Conservation (phyloP, 2,888 invertebrate species). For the Aromia moschata region DNA sequence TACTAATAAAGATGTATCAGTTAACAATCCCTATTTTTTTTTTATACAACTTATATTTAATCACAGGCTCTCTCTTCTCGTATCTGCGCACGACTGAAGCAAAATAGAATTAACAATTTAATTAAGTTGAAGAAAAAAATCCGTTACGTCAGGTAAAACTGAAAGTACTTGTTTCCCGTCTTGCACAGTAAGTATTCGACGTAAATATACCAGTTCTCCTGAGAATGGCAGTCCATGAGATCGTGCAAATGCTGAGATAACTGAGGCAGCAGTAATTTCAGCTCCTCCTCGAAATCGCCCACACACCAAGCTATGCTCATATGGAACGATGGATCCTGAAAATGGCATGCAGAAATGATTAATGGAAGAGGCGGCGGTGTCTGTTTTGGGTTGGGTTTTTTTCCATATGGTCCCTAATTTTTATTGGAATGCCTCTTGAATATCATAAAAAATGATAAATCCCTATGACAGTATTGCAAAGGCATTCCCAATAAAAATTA, state of each 20-base stretch:
- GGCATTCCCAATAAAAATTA: no score
- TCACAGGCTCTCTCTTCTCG: no score
- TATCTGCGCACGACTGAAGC: no score
- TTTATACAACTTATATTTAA: no score
- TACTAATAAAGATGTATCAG: slow-evolving; percentile 20
- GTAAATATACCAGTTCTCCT: slow-evolving; percentile 63
- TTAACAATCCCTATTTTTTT: neutral
- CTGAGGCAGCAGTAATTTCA: slow-evolving; percentile 64
- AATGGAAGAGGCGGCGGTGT: no score
- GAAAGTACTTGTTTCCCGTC: slow-evolving; percentile 73
- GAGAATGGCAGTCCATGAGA: slow-evolving; percentile 56
- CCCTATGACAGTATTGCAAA: no score
- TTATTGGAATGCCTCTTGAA: no score
- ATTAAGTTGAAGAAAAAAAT: neutral
- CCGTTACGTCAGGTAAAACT: slow-evolving; percentile 38
- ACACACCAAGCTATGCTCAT: slow-evolving; percentile 84
- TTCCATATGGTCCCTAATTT: no score
- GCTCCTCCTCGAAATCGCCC: slow-evolving; percentile 70
- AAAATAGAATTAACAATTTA: no score
- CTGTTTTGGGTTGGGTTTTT: no score
- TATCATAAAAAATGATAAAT: no score
- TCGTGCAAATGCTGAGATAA: slow-evolving; percentile 64
- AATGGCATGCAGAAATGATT: slow-evolving; percentile 44
- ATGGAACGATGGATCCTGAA: slow-evolving; percentile 85
- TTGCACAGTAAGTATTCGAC: slow-evolving; percentile 74